Conservation (phyloP, 2,888 invertebrate species). For the Eupithecia insigniata region DNA sequence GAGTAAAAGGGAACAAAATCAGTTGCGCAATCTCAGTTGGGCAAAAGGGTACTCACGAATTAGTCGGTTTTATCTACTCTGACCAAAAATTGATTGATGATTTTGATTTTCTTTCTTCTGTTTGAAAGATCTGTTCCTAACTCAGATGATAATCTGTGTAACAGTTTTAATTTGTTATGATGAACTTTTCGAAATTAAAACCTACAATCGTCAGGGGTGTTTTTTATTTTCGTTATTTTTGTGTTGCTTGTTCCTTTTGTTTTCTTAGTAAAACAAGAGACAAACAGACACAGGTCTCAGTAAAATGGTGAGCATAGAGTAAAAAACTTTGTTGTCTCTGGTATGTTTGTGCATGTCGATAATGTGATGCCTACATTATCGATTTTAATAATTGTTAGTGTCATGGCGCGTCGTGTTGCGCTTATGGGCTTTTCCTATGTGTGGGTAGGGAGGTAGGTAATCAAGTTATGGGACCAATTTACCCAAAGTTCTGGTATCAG, state of each 20-base stretch:
- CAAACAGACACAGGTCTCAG: constrained; percentile 19
- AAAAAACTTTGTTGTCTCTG: constrained; percentile 31
- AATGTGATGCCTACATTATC: constrained; percentile 61
- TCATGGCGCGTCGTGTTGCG: constrained; percentile 42
- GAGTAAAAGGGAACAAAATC: no score
- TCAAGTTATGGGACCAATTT: background rate
- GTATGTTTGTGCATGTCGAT: constrained; percentile 60
- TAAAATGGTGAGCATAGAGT: constrained; percentile 14
- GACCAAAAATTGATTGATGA: no score
- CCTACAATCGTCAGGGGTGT: no score
- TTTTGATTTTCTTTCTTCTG: no score
- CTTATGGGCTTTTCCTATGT: background rate
- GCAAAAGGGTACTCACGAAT: no score
- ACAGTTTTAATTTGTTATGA: background rate
- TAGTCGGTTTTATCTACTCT: no score
- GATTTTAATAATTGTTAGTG: constrained; percentile 73
- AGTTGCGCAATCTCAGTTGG: no score
- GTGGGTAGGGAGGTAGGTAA: no score
- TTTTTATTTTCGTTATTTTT: background rate
- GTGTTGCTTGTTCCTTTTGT: background rate
- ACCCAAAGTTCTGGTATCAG: background rate
- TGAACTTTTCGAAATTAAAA: no score
- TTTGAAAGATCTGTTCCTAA: no score
- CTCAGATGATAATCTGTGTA: background rate
- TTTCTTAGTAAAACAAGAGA: background rate